Percentiles rank a stretch among this genome's conserved stretches.
These are phyloP conservation scores for Marronus borbonicus DNA, from an alignment of 2,888 invertebrate species.

Conservation along the genomic window DNA sequence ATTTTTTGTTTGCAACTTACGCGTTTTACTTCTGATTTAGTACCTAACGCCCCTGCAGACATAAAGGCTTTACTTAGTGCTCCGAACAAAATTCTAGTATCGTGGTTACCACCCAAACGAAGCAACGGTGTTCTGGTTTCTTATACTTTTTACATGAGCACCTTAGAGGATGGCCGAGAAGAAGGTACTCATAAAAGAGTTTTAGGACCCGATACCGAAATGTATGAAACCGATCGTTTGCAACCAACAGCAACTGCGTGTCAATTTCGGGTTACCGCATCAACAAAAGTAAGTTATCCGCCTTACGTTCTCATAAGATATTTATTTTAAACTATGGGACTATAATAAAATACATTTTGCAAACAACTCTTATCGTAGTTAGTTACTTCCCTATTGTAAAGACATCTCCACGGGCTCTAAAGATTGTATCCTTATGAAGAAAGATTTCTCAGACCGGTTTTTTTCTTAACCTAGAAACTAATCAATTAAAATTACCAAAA, in stretches of 20 bases:
- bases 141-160: constrained; percentile 88
- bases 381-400: too few relatives aligned
- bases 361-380: neutral
- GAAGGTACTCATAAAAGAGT: constrained; percentile 85
- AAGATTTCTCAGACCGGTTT: too few relatives aligned
- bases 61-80: constrained; percentile 93
- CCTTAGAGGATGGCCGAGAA: constrained; percentile 84
- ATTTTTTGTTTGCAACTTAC: neutral
- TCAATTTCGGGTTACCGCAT: constrained; percentile 84
- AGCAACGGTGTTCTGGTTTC: constrained; percentile 89
- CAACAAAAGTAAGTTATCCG: constrained; percentile 75
- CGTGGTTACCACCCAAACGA: constrained; percentile 90
- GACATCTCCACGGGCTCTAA: too few relatives aligned
- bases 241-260: constrained; percentile 78
- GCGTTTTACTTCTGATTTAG: constrained; percentile 71
- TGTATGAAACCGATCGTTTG: constrained; percentile 80
- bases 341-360: neutral
- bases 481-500: too few relatives aligned
- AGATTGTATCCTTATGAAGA: too few relatives aligned
- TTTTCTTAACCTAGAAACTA: too few relatives aligned
- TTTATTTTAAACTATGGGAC: neutral
- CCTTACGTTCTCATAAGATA: too few relatives aligned
- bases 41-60: constrained; percentile 90
- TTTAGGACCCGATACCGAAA: constrained; percentile 79
- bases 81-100: constrained; percentile 87